Conservation (phyloP, 2,888 invertebrate species). For the Malthinus flaveolus region DNA sequence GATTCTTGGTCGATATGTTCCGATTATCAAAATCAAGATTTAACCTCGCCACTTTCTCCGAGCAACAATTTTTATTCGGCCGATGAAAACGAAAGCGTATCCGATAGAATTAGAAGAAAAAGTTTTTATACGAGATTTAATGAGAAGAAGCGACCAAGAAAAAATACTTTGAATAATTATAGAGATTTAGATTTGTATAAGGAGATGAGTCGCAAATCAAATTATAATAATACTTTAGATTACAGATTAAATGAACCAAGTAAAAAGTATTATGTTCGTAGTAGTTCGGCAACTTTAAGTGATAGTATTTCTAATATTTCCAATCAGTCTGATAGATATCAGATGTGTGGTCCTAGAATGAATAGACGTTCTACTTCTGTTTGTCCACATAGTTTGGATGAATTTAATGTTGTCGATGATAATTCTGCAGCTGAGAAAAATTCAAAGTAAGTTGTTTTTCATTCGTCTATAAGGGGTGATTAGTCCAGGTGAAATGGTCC, state of each 20-base stretch:
- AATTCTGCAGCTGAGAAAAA: constrained; percentile 47
- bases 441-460: constrained; percentile 52
- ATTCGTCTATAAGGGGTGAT: no score
- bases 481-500: no score
- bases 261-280: constrained; percentile 41
- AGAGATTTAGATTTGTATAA: constrained; percentile 49
- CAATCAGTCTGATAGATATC: constrained; percentile 46
- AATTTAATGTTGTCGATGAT: constrained; percentile 47
- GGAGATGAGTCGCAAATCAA: constrained; percentile 34
- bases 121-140: constrained; percentile 90
- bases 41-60: constrained; percentile 58
- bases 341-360: constrained; percentile 50
- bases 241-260: constrained; percentile 30
- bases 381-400: constrained; percentile 47
- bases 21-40: constrained; percentile 52
- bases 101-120: constrained; percentile 83
- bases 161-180: constrained; percentile 63
- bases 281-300: constrained; percentile 45
- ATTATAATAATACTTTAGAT: constrained; percentile 43
- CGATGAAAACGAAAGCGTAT: constrained; percentile 68
- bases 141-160: constrained; percentile 74
- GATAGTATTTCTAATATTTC: constrained; percentile 50
- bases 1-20: constrained; percentile 73
- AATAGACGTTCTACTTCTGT: constrained; percentile 43
- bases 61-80: constrained; percentile 49